Base-by-base conservation (phyloP, 2,888 invertebrate genomes). In the Lathronympha strigana region DNA sequence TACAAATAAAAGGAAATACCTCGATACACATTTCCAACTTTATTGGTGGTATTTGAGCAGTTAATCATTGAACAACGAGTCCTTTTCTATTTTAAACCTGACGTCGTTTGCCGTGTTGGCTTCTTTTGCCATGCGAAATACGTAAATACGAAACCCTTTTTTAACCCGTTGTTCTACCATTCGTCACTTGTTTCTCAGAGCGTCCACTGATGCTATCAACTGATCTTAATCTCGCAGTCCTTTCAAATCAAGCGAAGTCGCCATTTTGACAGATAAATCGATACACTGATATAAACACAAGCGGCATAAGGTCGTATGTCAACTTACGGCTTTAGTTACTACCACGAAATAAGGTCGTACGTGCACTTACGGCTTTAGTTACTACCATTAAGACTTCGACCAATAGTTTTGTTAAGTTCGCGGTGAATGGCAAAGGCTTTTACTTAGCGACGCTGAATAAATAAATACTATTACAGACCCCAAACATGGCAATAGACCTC, bases 361-460 rank as follows among this genome's bases (percentile, higher is more conserved):
- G n/a, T n/a, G n/a, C n/a, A n/a, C 40, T 17, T 40, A 40, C n/a
- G 15, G n/a, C 40, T 21, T 21, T 21, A 45, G 40, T 45, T 45
- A 21, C 4, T 5, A 47, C 23, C 47, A 23, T 47, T 47, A 51
- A 19, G 40, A 40, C 25, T 15, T 28, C 1, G 40, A 11, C 8
- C 9, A 38, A 38, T 4, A 9, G 19, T 33, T 51, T 33, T 13
- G 13, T 31, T 50, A 33, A n/a, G 28, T 17, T 17, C 31, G 50
- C 51, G 51, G 55, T 55, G 55, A 55, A 55, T 40, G 38, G 55
- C 40, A 40, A 53, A 53, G 55, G 25, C 25, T 54, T 54, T 54
- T 15, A 15, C 50, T 51, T 47, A 31, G 31, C 50, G 31, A 51
- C 31, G 21, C 40, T 55, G 55, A 40, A 55, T 55, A 55, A 40